These are phyloP conservation scores for Lithodes maja DNA, from an alignment of 2,888 invertebrate species.

Conservation along the genomic window DNA sequence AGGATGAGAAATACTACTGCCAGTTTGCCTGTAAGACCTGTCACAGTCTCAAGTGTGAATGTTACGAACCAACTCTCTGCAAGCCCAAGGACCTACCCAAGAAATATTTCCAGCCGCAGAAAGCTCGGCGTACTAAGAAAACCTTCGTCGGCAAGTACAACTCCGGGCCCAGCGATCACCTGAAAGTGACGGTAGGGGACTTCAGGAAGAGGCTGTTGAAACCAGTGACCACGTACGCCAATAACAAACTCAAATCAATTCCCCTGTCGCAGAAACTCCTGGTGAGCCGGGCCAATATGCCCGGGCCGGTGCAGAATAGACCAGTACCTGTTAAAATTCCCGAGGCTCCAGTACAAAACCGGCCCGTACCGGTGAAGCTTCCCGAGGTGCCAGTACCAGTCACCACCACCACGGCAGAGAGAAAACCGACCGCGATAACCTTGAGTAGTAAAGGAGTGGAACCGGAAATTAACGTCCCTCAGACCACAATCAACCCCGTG, in stretches of 20 bases:
- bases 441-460: background rate
- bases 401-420: background rate
- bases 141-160: constrained; percentile 38
- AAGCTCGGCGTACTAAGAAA: constrained; percentile 48
- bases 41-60: constrained; percentile 64
- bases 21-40: constrained; percentile 63
- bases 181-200: constrained; percentile 35
- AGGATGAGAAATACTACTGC: constrained; percentile 60
- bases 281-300: background rate
- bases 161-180: constrained; percentile 54
- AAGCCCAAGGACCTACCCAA: constrained; percentile 39
- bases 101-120: constrained; percentile 48
- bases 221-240: background rate
- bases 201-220: constrained; percentile 27
- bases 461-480: background rate
- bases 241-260: background rate
- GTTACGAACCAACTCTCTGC: constrained; percentile 34
- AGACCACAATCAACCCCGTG: background rate
- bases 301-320: background rate
- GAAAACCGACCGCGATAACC: background rate
- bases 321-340: background rate
- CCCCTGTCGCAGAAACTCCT: background rate
- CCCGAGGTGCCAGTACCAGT: background rate
- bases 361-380: background rate
- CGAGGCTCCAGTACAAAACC: background rate